These are phyloP conservation scores for Epirrita christyi DNA, from an alignment of 2,888 invertebrate genomes.

Conservation along the genomic window DNA sequence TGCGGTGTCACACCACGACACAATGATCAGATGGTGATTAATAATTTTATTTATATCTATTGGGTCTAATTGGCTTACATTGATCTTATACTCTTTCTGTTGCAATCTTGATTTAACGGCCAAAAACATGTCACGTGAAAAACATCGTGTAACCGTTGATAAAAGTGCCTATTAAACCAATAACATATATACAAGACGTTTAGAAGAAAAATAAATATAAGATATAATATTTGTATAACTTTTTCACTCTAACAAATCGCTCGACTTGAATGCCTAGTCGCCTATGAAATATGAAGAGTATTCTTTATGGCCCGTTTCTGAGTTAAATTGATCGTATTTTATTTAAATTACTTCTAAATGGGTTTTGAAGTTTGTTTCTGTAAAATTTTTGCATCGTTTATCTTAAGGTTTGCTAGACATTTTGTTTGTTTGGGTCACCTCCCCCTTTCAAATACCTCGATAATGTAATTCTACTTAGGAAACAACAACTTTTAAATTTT, in stretches of 20 bases:
- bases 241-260: slow-evolving; percentile 25
- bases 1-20: too few species aligned
- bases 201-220: slow-evolving; percentile 5
- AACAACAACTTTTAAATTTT: too few species aligned
- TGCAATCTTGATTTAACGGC: too few species aligned
- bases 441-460: background rate
- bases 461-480: too few species aligned
- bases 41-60: too few species aligned
- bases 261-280: slow-evolving; percentile 24
- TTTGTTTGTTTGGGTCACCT: background rate
- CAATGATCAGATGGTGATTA: background rate
- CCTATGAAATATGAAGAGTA: slow-evolving; percentile 26
- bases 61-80: too few species aligned
- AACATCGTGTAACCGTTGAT: too few species aligned
- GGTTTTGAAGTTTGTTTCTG: slow-evolving; percentile 37
- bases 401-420: background rate
- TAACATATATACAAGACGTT: background rate
- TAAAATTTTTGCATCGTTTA: slow-evolving; percentile 8
- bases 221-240: slow-evolving; percentile 20
- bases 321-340: slow-evolving; percentile 52
- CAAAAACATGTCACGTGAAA: too few species aligned
- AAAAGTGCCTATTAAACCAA: background rate
- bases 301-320: slow-evolving; percentile 36
- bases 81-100: too few species aligned
- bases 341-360: slow-evolving; percentile 49